Base-by-base conservation (phyloP, 2,113 vertebrate genomes). In the Hydropotes inermis region DNA sequence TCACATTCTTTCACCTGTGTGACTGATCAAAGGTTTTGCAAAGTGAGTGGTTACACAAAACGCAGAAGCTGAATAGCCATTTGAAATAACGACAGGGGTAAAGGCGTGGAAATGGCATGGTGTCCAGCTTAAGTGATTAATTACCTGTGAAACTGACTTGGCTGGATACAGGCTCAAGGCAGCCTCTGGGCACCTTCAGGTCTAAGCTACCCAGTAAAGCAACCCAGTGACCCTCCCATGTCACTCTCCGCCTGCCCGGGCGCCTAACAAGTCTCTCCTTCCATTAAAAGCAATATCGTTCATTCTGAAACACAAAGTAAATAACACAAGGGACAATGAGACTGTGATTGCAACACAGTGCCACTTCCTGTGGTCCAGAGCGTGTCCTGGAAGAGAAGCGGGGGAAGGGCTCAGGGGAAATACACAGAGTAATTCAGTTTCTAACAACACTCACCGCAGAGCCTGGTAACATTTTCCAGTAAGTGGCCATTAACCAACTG, bases 241-340 rank as follows among this genome's bases (percentile, higher is more conserved):
- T 43, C 47, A 52, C 19, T 33, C 47, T 55, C 11, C 1, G 36
- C 12, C 36, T 76, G 3, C 12, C 11, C 0, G 5, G 54, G 58
- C 55, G 89, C 86, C 33, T 47, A 55, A 67, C 12, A 88, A 86
- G 58, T 58, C 83, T 94, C 61, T 76, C 57, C 45, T 58, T 76
- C 52, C 91, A 58, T 52, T 64, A 97, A 82, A 95, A 58, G 54
- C 79, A 86, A 36, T 14, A 25, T 30, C 50, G 60, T 88, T 67
- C 92, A 95, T 93, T 94, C 81, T 97, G 39, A 95, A 58, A 25
- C 74, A 81, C 89, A 91, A 84, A 97, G 97, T 97, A 86, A 98
- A 97, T 85, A 97, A 96, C 79, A 82, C 93, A 88, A 91, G 94
- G 54, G 96, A 87, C 82, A 96, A 95, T 70, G 60, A 96, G 33